Evolutionary conservation across 2,888 invertebrate genomes (phyloP), one percentile per base, ranked within the genome.

Genomic region (Cephus pulcher): DNA sequence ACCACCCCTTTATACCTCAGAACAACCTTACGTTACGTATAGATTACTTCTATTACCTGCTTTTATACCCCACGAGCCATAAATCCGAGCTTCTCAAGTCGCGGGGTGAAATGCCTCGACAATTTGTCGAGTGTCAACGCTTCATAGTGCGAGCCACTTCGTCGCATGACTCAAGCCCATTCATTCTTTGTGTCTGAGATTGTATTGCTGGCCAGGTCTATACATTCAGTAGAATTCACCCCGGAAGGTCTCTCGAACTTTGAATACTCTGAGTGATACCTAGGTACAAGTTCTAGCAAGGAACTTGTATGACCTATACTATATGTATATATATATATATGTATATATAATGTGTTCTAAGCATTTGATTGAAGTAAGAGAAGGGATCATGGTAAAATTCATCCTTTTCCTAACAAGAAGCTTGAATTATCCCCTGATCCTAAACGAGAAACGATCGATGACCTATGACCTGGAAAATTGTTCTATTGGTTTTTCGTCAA

Each of bases 51-150:
- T 33, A 11, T 33, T 32, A 70, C 32, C 70, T 30, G 70, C 70
- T 70, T 70, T 84, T 82, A 83, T 84, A 82, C 75, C 82, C 77
- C 74, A 73, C 78, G 75, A 77, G 81, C 83, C 79, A 88, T 88
- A 88, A 88, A 88, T 88, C 85, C 84, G 85, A 76, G 82, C 83
- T 83, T 84, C 82, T 81, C 82, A 83, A 40, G 40, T 40, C 83
- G 84, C 83, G 84, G 83, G 82, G 82, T 82, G 84, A 86, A 84
- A 83, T 79, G 83, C 82, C 83, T 40, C 83, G 86, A 86, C 88
- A 84, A 88, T 88, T 89, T 88, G 88, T 89, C 86, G 87, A 81
- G 81, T 84, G 88, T 87, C 88, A 86, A 84, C 82, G 80, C 76
- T 78, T 80, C 81, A 70, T 77, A 79, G 34, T 73, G 34, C 34